Conservation (phyloP, 1,140 invertebrate genomes). For the Psix sp. region DNA sequence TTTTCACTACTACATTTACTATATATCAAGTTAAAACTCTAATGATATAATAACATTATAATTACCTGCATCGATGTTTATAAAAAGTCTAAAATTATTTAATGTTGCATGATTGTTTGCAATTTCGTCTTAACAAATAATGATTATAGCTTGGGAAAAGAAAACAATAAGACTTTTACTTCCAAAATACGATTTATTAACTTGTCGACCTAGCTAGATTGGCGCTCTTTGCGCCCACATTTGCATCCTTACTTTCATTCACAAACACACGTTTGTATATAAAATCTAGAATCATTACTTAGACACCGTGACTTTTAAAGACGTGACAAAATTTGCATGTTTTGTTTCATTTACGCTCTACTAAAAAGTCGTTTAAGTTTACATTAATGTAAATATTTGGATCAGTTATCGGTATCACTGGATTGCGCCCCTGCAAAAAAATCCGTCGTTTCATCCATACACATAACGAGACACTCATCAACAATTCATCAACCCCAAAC, state of each 20-base stretch:
- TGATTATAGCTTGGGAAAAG: background rate
- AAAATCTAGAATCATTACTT: slow-evolving; percentile 70
- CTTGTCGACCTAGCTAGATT: slow-evolving; percentile 65
- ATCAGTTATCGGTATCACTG: slow-evolving; percentile 56
- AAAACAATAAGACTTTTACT: slow-evolving; percentile 51
- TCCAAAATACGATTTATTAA: slow-evolving; percentile 72
- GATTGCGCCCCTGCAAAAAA: slow-evolving; percentile 41
- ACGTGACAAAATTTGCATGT: slow-evolving; percentile 61
- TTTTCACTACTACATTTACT: too few species aligned
- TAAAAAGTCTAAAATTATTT: too few species aligned
- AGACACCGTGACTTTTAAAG: slow-evolving; percentile 67
- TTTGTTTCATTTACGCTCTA: slow-evolving; percentile 52
- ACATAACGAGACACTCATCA: slow-evolving; percentile 38
- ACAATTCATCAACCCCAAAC: slow-evolving; percentile 40
- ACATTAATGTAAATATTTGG: slow-evolving; percentile 62
- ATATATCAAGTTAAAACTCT: too few species aligned
- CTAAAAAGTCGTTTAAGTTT: slow-evolving; percentile 62
- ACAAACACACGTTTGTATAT: slow-evolving; percentile 58
- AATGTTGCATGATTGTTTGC: too few species aligned
- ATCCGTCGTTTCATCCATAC: slow-evolving; percentile 21
- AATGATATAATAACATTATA: too few species aligned
- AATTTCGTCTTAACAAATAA: too few species aligned
- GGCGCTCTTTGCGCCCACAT: slow-evolving; percentile 51
- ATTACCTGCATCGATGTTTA: too few species aligned
- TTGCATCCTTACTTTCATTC: slow-evolving; percentile 31